Evolutionary conservation across 1,140 invertebrate species (phyloP), one percentile per base, ranked within the genome.

Genomic region (Apis florea): DNA sequence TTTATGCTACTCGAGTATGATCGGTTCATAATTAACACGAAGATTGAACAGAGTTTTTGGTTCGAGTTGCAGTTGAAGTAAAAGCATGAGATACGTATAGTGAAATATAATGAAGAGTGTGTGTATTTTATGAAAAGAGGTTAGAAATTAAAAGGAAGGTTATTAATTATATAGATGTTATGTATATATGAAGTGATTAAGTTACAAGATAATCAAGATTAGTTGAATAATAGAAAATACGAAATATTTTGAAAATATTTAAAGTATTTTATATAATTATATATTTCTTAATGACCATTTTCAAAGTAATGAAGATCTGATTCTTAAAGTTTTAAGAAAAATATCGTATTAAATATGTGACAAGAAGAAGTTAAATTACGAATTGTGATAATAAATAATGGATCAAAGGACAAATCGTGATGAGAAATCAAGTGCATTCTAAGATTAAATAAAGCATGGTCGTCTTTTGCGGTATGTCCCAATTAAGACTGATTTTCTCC

Each of bases 401-500:
- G 47, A 69, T 9, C 13, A 24, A 40, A 51, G 17, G 47, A 53
- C 24, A 24, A 40, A 49, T 59, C 56, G 78, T 58, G 61, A 12
- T 5, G 47, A 49, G 26, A 58, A 71, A 63, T 78, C 83, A 82
- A 71, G 79, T 83, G 80, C 58, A 19, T 53, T 70, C 59, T 56
- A 67, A 67, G 53, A 49, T 72, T 80, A 58, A 89, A 89, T 89
- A 85, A 86, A 88, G 83, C 78, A 82, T 24, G 26, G 61, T 51
- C 40, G 88, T 88, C 89, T 88, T 90, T 89, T 80, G 87, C 87
- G 88, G 85, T 84, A 83, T 90, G 92, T 90, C 90, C 92, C 92
- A 93, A 92, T 93, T 93, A 93, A 92, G 89, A 89, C 84, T 89
- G 92, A 92, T 93, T 93, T 92, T 92, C 92, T 92, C 84, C 88